These are phyloP conservation scores for Rhopalosiphum padi DNA, from an alignment of 1,140 invertebrate genomes.

Conservation along the genomic window DNA sequence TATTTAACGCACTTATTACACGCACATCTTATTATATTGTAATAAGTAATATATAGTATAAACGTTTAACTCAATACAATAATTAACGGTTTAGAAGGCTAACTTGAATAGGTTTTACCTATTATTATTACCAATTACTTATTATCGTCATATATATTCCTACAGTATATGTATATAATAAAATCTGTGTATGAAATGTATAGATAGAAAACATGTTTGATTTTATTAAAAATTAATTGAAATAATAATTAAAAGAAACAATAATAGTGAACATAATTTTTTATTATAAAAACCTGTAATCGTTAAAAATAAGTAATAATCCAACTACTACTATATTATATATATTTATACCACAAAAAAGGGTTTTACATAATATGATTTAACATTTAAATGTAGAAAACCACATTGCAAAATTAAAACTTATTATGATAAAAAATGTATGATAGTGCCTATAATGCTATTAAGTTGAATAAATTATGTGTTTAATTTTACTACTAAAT, in stretches of 20 bases:
- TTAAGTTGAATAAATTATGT: too few relatives aligned
- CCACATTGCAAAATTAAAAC: too few relatives aligned
- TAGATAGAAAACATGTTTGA: not conserved
- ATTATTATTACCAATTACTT: not conserved
- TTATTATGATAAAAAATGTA: too few relatives aligned
- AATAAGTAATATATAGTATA: not conserved
- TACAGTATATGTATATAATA: not conserved
- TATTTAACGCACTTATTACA: not conserved
- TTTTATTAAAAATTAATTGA: slow-evolving; percentile 19
- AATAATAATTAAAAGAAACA: not conserved
- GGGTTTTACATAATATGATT: not conserved
- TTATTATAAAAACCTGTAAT: not conserved
- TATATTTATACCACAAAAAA: not conserved
- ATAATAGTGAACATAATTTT: not conserved
- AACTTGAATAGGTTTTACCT: not conserved
- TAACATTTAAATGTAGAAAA: too few relatives aligned
- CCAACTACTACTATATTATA: not conserved
- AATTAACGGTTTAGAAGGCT: not conserved
- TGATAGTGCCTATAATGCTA: not conserved
- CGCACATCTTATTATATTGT: not conserved
- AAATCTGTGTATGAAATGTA: not conserved
- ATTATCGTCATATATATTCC: not conserved
- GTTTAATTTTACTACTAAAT: too few relatives aligned
- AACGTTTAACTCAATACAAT: not conserved
- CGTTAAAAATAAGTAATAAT: not conserved